phyloP scores from a whole-genome alignment of 2,888 invertebrate species.

The Phasia obesa region DNA sequence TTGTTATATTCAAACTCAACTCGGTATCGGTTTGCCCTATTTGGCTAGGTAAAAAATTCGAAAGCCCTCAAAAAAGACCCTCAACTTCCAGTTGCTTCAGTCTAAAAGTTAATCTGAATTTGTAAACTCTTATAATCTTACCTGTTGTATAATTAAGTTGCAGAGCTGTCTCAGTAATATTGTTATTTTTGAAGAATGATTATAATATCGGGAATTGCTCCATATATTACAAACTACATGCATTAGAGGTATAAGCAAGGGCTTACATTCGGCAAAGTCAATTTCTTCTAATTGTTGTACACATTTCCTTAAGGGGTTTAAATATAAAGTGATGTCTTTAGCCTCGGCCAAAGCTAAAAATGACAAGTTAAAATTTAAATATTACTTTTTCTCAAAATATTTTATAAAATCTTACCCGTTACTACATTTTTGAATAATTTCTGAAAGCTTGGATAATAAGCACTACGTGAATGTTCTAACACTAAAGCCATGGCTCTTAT shows the following conservation, averaged over 20 bases:
- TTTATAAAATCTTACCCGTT: slow-evolving; percentile 88
- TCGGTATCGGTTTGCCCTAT: too few species aligned
- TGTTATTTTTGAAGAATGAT: slow-evolving; percentile 93
- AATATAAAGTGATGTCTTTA: slow-evolving; percentile 92
- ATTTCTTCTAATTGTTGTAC: slow-evolving; percentile 91
- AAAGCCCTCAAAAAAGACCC: not conserved
- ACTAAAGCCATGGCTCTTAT: slow-evolving; percentile 94
- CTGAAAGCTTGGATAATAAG: slow-evolving; percentile 95
- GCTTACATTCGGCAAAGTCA: slow-evolving; percentile 92
- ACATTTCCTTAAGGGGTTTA: slow-evolving; percentile 91
- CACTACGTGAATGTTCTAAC: slow-evolving; percentile 94
- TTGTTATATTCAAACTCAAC: too few species aligned
- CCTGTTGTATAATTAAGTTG: slow-evolving; percentile 94
- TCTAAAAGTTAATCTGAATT: too few species aligned
- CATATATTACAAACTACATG: slow-evolving; percentile 95
- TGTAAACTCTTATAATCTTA: slow-evolving; percentile 81
- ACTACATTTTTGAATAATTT: slow-evolving; percentile 94
- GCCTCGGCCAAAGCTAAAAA: slow-evolving; percentile 92
- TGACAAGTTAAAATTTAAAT: not conserved
- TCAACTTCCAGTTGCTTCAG: too few species aligned
- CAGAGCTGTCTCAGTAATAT: slow-evolving; percentile 94
- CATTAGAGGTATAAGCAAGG: slow-evolving; percentile 89
- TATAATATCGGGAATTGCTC: slow-evolving; percentile 95
- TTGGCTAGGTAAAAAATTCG: too few species aligned
- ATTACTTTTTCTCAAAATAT: too few species aligned